Evolutionary conservation across 2,888 invertebrate genomes (phyloP), one percentile per base, ranked within the genome.

Genomic region (Lepas anatifera): DNA sequence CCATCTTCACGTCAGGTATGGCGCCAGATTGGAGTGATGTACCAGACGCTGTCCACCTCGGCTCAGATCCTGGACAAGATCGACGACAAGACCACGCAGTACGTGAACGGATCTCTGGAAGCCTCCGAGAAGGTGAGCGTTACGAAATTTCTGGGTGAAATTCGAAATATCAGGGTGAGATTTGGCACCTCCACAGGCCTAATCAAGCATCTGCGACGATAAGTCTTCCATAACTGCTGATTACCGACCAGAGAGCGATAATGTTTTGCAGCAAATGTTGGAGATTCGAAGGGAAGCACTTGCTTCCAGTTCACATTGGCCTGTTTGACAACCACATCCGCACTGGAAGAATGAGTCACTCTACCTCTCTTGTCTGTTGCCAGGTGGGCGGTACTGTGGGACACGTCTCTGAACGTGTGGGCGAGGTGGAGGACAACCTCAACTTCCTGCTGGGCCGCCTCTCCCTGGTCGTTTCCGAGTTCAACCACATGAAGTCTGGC

Each of bases 1-100:
- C n/a, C n/a, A n/a, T n/a, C n/a, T n/a, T n/a, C n/a, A n/a, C 71
- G 86, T 22, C 89, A 90, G 78, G 92, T 94, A 25, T 93, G 93
- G 93, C 83, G 92, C 32, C 93, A 92, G 79, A 92, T 94, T 75
- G 91, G 92, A 73, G 88, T 90, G 70, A 90, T 94, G 90, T 88
- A 90, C 79, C 87, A 88, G 76, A 90, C 92, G 78, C 86, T 94
- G 77, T 87, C 86, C 41, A 86, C 87, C 72, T 91, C 87, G 77
- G 87, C 89, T 67, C 85, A 85, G 52, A 84, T 89, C 3, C 80
- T 94, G n/a, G 87, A 87, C 72, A 86, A 87, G 74, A 84, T 94
- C 50, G 87, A 89, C 67, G 85, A 86, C 75, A 89, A 89, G 78
- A 90, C 91, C 13, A 73, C 69, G 76, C 82, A 84, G 68, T 92